Evolutionary conservation across 1,140 invertebrate species (phyloP).

Genomic region (Meloidogyne exigua): DNA sequence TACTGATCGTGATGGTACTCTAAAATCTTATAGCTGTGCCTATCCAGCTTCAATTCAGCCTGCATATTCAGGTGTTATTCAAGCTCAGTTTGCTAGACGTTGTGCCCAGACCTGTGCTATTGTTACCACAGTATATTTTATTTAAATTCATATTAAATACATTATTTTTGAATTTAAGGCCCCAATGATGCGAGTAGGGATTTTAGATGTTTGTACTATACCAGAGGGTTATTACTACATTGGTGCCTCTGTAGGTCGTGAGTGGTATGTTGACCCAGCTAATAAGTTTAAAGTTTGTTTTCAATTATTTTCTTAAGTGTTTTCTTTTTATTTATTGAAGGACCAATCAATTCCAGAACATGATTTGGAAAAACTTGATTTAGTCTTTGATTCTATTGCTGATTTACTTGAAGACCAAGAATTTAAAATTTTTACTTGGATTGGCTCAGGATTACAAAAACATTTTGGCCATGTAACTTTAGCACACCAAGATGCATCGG

Average conservation of each 20-base stretch:
- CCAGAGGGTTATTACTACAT: conserved; percentile 64
- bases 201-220: conserved; percentile 59
- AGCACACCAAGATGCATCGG: conserved; percentile 59
- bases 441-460: conserved; percentile 62
- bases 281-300: conserved; percentile 56
- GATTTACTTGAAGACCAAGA: conserved; percentile 55
- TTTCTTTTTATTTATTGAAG: background rate
- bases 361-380: conserved; percentile 56
- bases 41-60: conserved; percentile 60
- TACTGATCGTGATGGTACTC: conserved; percentile 62
- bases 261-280: conserved; percentile 61
- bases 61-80: conserved; percentile 62
- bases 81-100: conserved; percentile 62
- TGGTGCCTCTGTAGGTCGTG: conserved; percentile 59
- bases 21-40: conserved; percentile 61
- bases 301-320: background rate
- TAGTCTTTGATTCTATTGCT: conserved; percentile 52
- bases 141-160: conserved; percentile 49
- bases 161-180: background rate
- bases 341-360: conserved; percentile 59
- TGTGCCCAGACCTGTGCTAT: conserved; percentile 64
- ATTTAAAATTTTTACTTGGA: conserved; percentile 60
- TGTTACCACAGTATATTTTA: conserved; percentile 61
- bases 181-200: conserved; percentile 3
- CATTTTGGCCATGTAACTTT: conserved; percentile 63